Base-by-base conservation (phyloP, 2,797 vertebrate genomes). In the Phataginus tetradactyla region DNA sequence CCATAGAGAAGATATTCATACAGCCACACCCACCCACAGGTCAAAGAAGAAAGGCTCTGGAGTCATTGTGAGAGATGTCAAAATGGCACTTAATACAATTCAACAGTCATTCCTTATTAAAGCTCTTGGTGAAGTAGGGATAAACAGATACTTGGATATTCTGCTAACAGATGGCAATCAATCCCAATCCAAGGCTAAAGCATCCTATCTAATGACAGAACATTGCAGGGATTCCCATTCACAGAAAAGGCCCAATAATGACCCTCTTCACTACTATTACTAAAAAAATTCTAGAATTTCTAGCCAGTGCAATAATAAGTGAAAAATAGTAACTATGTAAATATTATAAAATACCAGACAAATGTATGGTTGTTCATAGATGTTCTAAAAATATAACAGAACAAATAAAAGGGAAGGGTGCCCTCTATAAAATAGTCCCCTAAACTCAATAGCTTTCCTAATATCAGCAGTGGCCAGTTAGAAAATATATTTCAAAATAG, bases 381-480 rank as follows among this genome's bases (percentile, higher is more conserved):
- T 93, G 27, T 71, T 68, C 74, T 83, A 83, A 90, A 96, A 93
- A 68, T 81, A 64, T 39, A 92, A 66, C 91, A 88, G 91, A 88
- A 57, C 34, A 88, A 91, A 93, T 77, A 91, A 91, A 91, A 72
- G 23, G 39, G 37, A 77, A 92, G n/a, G 21, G 59, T 75, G 13
- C n/a, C 61, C 61, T 61, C 71, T 77, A 90, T 20, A 94, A 96
- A 92, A 86, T 71, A 95, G 84, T 95, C 91, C 78, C 86, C 71
- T 83, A 95, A 87, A 72, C 69, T 55, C 53, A 94, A 93, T 96
- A 95, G 77, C 63, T 97, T 97, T 90, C 69, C 32, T 87, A 88
- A 68, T 88, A 96, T 90, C 85, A 74, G 13, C 55, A 86, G 59
- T 78, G 96, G 37, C 63, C 77, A 87, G 14, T 78, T 94, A 83